Evolutionary conservation across 2,797 vertebrate species (phyloP).

Genomic region (Sebastes iracundus): DNA sequence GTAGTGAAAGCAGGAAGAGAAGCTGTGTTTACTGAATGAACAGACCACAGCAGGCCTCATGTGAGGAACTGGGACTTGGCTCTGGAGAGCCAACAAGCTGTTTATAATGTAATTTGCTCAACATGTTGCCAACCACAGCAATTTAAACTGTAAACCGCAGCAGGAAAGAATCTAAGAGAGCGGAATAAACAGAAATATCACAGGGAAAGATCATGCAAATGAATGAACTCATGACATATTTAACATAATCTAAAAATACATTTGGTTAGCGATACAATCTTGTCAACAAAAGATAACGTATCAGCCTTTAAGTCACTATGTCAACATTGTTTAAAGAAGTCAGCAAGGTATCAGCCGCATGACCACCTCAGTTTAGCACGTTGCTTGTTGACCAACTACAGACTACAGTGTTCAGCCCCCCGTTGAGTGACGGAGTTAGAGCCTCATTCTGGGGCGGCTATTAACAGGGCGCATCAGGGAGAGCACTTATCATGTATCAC

Average conservation of each 20-base stretch:
- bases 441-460: conserved; percentile 56
- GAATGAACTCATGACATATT: neutral
- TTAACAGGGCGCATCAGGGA: conserved; percentile 53
- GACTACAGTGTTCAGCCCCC: neutral
- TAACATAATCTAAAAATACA: neutral
- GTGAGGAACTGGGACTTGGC: conserved; percentile 41
- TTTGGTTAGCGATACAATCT: neutral
- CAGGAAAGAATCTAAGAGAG: neutral
- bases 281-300: neutral
- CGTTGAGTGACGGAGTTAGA: conserved; percentile 11
- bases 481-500: conserved; percentile 64
- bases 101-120: conserved; percentile 37
- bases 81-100: conserved; percentile 29
- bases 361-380: conserved; percentile 30
- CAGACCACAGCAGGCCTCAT: conserved; percentile 37
- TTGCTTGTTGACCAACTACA: conserved; percentile 40
- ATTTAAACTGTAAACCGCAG: conserved; percentile 23
- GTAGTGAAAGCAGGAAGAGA: neutral
- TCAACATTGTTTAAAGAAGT: neutral
- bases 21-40: conserved; percentile 20
- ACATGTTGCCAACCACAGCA: conserved; percentile 35
- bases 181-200: neutral
- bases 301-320: neutral
- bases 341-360: neutral
- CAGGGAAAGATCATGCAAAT: neutral